Base-by-base conservation (phyloP, 1,140 invertebrate species). In the Hyles vespertilio region DNA sequence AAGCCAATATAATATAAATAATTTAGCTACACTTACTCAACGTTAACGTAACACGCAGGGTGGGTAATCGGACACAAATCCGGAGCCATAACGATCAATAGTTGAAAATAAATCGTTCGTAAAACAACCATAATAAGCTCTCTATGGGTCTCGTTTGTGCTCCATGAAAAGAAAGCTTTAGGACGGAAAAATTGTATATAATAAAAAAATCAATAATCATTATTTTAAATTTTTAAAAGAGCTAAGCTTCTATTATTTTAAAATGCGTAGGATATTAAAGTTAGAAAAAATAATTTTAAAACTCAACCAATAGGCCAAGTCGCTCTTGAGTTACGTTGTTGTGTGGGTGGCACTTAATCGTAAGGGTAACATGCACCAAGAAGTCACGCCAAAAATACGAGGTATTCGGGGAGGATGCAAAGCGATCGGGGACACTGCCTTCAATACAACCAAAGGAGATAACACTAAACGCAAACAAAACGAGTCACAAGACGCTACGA, bases 371-470 rank as follows among this genome's bases (percentile, higher is more conserved):
- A 89, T 89, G 86, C 86, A 84, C 86, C 86, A 89, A 89, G 86
- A 89, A 75, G 86, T 86, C 86, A 89, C 86, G 86, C 86, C 86
- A 89, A 86, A 79, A 81, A 80, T 83, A 79, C 77, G 66, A 87
- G 77, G 73, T 80, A 74, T 61, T 81, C 65, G 70, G 84, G 86
- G 81, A 75, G 74, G 84, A 87, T 89, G 86, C 86, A 87, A 89
- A 89, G 86, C 86, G 78, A 84, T 84, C 83, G 84, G 84, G 84
- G 86, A 87, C 86, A 87, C 86, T 89, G 84, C 84, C 84, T 87
- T 87, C 84, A 85, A 81, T 84, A 81, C 76, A 89, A 84, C 75
- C 82, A 87, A 80, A 85, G 82, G 86, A 89, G 84, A 85, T 82
- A 68, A 74, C 66, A 74, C 65, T 74, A 71, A 70, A 78, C 57